A percentile compares a stretch with the other conserved stretches of the same genome.
Evolutionary conservation across 2,797 vertebrate genomes (phyloP).

Genomic region (Synaphobranchus kaupii): DNA sequence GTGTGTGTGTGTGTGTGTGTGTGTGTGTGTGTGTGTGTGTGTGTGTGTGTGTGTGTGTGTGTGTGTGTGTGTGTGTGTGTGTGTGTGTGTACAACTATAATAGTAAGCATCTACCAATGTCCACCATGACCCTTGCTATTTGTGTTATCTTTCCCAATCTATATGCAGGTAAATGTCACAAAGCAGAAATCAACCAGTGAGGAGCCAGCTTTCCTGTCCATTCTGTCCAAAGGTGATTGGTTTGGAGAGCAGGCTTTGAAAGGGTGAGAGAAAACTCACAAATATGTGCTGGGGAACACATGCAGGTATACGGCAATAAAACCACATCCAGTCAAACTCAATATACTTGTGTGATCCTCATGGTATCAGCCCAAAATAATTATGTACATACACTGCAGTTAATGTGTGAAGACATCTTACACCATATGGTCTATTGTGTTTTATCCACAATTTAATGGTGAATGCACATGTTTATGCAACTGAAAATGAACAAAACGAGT

Average conservation of each 20-base stretch:
- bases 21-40: no score
- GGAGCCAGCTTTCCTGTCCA: constrained; percentile 57
- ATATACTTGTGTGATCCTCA: background rate
- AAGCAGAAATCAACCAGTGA: constrained; percentile 58
- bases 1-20: no score
- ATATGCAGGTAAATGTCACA: constrained; percentile 68
- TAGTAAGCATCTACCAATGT: no score
- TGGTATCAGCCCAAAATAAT: background rate
- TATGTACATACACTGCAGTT: background rate
- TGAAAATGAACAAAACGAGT: background rate
- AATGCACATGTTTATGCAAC: background rate
- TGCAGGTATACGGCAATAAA: background rate
- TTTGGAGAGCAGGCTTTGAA: constrained; percentile 76
- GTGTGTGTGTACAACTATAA: background rate
- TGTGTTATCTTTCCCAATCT: constrained; percentile 14
- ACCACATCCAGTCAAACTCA: background rate
- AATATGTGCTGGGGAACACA: background rate
- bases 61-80: background rate
- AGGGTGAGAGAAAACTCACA: constrained; percentile 57
- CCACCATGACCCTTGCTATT: background rate
- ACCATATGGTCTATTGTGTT: background rate
- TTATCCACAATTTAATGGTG: background rate
- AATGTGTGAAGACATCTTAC: background rate
- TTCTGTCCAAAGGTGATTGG: constrained; percentile 69
- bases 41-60: background rate